These are phyloP conservation scores for Drosophila ironensis DNA, from an alignment of 1,140 invertebrate species.

Conservation along the genomic window DNA sequence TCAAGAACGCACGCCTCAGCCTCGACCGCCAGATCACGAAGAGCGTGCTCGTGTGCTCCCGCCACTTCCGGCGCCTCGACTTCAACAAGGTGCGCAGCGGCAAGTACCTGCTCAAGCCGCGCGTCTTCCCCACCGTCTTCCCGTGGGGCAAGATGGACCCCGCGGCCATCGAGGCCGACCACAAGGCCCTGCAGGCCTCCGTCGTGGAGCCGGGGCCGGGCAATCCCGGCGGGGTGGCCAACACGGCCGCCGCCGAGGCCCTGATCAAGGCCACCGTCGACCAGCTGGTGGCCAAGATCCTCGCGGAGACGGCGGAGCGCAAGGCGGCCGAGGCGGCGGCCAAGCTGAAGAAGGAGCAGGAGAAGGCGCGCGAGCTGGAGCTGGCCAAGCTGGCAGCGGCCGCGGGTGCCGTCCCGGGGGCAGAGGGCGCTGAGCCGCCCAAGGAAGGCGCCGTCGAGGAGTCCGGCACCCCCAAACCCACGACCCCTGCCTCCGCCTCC, in stretches of 20 bases:
- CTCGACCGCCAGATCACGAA: conserved; percentile 83
- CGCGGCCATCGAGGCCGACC: conserved; percentile 59
- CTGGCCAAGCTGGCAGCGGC: no score
- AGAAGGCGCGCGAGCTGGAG: no score
- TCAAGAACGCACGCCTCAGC: conserved; percentile 83
- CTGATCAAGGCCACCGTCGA: conserved; percentile 69
- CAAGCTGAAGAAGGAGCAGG: conserved; percentile 21
- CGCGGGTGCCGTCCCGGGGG: no score
- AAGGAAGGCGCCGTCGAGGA: conserved; percentile 2
- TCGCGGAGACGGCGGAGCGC: conserved; percentile 58
- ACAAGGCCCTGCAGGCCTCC: conserved; percentile 58
- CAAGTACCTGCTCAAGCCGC: conserved; percentile 84
- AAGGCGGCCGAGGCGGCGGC: conserved; percentile 42
- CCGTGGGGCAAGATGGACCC: conserved; percentile 81
- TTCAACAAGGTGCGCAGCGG: conserved; percentile 85
- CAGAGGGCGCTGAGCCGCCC: neutral
- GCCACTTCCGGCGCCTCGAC: conserved; percentile 85
- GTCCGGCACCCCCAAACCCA: neutral
- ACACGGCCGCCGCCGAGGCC: conserved; percentile 46
- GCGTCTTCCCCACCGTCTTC: conserved; percentile 82
- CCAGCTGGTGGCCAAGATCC: conserved; percentile 62
- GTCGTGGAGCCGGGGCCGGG: conserved; percentile 30
- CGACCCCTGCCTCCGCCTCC: neutral
- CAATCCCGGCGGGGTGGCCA: neutral
- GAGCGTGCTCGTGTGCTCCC: conserved; percentile 85